phyloP scores from a whole-genome alignment of 2,888 invertebrate species.

The Lapara coniferarum region DNA sequence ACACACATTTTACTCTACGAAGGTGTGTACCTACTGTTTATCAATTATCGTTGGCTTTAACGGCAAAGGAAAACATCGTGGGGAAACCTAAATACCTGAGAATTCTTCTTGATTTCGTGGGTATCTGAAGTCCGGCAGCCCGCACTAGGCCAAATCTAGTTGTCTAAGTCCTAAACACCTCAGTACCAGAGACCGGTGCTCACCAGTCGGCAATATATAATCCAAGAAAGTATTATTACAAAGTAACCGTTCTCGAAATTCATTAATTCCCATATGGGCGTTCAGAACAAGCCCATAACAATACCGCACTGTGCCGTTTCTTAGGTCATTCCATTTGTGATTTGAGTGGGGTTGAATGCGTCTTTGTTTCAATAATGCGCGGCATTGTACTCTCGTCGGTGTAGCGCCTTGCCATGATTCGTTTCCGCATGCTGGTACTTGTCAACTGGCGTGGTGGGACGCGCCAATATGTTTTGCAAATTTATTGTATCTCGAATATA shows the following conservation, averaged over 20 bases:
- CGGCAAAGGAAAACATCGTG: too few species aligned
- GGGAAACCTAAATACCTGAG: too few species aligned
- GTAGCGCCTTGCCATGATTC: constrained; percentile 16
- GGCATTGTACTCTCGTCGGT: constrained; percentile 34
- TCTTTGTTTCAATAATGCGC: constrained; percentile 41
- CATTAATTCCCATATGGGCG: constrained; percentile 10
- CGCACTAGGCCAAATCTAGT: too few species aligned
- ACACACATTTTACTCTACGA: too few species aligned
- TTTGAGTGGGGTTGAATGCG: constrained; percentile 42
- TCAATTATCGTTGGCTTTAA: too few species aligned
- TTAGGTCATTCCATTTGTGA: constrained; percentile 40
- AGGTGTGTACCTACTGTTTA: too few species aligned
- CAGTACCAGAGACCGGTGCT: too few species aligned
- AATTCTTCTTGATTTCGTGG: too few species aligned
- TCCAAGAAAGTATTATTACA: too few species aligned
- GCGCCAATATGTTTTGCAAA: constrained; percentile 3
- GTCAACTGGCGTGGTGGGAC: neutral
- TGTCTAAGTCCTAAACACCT: too few species aligned
- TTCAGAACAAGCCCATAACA: constrained; percentile 22
- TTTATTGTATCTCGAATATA: constrained; percentile 26
- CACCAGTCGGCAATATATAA: too few species aligned
- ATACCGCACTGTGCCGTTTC: constrained; percentile 25
- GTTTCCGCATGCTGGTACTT: constrained; percentile 11
- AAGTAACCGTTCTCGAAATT: constrained; percentile 14
- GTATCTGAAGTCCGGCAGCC: too few species aligned